Evolutionary conservation across 2,113 vertebrate genomes (phyloP).

Genomic region (Anolis carolinensis): DNA sequence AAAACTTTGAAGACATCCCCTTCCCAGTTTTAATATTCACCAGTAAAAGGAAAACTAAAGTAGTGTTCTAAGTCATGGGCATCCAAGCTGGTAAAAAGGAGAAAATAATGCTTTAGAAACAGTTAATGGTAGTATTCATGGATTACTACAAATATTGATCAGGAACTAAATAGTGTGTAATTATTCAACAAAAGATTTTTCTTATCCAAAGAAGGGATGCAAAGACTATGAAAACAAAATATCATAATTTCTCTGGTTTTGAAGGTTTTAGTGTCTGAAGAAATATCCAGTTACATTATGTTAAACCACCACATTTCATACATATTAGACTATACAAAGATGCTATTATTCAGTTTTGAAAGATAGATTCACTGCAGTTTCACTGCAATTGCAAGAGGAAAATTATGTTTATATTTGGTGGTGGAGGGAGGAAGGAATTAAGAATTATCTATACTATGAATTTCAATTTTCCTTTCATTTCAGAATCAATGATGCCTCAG

Average conservation of each 20-base stretch:
- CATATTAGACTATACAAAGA: neutral
- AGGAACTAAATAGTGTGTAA: neutral
- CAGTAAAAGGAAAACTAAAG: neutral
- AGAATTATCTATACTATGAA: neutral
- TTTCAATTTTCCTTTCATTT: neutral
- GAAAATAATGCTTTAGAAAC: neutral
- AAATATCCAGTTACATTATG: neutral
- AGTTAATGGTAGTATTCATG: neutral
- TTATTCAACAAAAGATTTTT: neutral
- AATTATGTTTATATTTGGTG: neutral
- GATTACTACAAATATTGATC: neutral
- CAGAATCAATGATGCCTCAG: fast-evolving
- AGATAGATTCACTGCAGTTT: neutral
- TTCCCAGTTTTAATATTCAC: neutral
- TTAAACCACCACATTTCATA: neutral
- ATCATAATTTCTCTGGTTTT: neutral
- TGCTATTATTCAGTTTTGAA: neutral
- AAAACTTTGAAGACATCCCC: neutral
- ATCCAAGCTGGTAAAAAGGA: neutral
- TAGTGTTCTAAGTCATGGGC: neutral
- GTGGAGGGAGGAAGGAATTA: neutral
- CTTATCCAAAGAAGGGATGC: neutral
- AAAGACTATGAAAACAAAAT: neutral
- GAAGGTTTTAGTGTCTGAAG: neutral
- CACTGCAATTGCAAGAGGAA: neutral